Evolutionary conservation across 2,113 vertebrate genomes (phyloP).

Genomic region (Nycticryphes semicollaris): DNA sequence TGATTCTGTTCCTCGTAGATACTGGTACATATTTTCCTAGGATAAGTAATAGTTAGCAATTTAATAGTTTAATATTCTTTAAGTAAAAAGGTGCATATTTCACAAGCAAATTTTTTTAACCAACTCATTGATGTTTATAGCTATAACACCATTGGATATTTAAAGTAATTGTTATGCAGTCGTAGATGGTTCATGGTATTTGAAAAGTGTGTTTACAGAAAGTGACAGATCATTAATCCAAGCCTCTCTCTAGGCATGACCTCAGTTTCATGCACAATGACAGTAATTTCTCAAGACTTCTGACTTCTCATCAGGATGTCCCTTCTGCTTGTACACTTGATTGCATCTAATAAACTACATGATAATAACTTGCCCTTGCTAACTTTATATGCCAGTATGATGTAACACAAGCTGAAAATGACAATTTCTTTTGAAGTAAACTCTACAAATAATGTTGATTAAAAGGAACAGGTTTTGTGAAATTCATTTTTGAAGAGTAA

Average conservation of each 20-base stretch:
- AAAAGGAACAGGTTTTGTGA: background rate
- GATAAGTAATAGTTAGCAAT: background rate
- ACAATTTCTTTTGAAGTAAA: slow-evolving; percentile 8
- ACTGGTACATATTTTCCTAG: background rate
- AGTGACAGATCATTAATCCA: slow-evolving; percentile 59
- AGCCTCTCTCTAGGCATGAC: slow-evolving; percentile 6
- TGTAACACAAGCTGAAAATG: background rate
- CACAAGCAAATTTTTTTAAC: background rate
- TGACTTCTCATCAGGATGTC: slow-evolving; percentile 21
- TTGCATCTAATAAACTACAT: slow-evolving; percentile 25
- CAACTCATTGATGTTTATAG: background rate
- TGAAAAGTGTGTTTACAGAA: slow-evolving; percentile 56
- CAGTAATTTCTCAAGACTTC: slow-evolving; percentile 54
- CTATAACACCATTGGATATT: background rate
- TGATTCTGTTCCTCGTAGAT: background rate
- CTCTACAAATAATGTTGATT: background rate
- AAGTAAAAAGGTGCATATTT: background rate
- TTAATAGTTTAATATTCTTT: background rate
- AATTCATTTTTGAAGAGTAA: background rate
- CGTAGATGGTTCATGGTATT: background rate
- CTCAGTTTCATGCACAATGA: slow-evolving; percentile 9
- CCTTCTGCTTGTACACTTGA: slow-evolving; percentile 25
- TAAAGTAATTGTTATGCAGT: slow-evolving; percentile 30
- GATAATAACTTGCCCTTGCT: background rate
- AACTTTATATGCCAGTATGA: background rate